Evolutionary conservation across 2,888 invertebrate species (phyloP).

Genomic region (Augochlorella aurata): DNA sequence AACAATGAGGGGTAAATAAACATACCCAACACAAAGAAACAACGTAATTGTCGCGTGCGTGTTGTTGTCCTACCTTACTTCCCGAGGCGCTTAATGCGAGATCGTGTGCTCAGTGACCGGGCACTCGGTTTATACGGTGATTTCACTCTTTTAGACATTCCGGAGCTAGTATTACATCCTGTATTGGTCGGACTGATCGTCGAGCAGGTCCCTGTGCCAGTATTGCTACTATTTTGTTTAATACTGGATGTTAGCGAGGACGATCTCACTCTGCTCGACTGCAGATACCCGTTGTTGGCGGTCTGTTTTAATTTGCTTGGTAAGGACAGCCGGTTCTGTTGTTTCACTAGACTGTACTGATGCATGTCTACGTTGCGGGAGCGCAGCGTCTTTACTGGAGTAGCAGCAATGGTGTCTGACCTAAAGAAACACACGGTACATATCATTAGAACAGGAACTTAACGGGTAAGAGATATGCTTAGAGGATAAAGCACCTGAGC

Average conservation of each 20-base stretch:
- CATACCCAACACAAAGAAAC: constrained; percentile 44
- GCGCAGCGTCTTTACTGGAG: constrained; percentile 80
- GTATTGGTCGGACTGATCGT: constrained; percentile 54
- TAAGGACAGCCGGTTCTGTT: constrained; percentile 74
- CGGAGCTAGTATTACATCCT: constrained; percentile 63
- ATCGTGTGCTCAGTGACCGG: constrained; percentile 77
- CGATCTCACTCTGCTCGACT: constrained; percentile 62
- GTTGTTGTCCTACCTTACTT: constrained; percentile 68
- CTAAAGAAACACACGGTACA: constrained; percentile 53
- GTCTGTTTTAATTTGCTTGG: constrained; percentile 73
- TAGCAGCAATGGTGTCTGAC: constrained; percentile 81
- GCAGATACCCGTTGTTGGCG: constrained; percentile 48
- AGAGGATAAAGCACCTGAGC: constrained; percentile 64
- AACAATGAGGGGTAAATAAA: constrained; percentile 46
- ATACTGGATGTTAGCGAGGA: constrained; percentile 64
- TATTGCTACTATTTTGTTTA: constrained; percentile 56
- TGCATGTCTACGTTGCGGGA: constrained; percentile 81
- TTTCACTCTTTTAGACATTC: constrained; percentile 76
- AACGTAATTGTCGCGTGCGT: constrained; percentile 13
- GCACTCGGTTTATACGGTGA: constrained; percentile 77
- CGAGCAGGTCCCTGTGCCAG: constrained; percentile 60
- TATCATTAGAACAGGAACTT: background rate
- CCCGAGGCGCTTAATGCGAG: constrained; percentile 78
- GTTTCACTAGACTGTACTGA: constrained; percentile 77
- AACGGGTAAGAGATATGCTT: background rate